phyloP scores from a whole-genome alignment of 2,113 vertebrate genomes.

The Ptilonorhynchus violaceus region DNA sequence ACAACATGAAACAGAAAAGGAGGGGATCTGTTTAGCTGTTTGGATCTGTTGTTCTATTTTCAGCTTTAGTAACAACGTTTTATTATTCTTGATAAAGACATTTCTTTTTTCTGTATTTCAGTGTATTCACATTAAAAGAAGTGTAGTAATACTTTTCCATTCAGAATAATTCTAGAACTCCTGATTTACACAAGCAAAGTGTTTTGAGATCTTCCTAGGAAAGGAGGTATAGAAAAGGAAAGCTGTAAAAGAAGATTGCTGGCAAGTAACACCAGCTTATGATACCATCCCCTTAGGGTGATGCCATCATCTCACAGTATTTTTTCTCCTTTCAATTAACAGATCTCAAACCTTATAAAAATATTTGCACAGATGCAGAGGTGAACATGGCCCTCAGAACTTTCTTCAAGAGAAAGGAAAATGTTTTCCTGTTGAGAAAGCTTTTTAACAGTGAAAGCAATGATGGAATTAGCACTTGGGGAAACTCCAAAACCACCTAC shows the following conservation, averaged over 20 bases:
- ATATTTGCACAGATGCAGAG: neutral
- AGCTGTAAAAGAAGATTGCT: neutral
- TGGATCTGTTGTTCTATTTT: neutral
- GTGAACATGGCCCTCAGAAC: neutral
- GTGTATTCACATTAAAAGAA: neutral
- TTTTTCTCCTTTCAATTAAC: neutral
- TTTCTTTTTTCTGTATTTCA: neutral
- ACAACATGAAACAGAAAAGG: neutral
- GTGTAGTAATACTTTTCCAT: neutral
- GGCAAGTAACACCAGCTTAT: neutral
- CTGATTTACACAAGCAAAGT: neutral
- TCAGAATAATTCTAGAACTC: neutral
- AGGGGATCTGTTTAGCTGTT: neutral
- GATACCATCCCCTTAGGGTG: neutral
- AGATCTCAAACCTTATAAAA: neutral
- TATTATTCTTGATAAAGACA: neutral
- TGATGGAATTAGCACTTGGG: neutral
- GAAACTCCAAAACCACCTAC: slow-evolving; percentile 33
- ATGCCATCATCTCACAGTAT: neutral
- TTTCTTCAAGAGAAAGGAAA: neutral
- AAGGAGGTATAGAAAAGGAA: neutral
- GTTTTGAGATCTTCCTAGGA: neutral
- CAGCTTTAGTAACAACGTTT: neutral
- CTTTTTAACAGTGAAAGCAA: slow-evolving; percentile 1
- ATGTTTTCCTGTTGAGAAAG: neutral